Conservation (phyloP, 2,888 invertebrate species). For the Idaea biselata region DNA sequence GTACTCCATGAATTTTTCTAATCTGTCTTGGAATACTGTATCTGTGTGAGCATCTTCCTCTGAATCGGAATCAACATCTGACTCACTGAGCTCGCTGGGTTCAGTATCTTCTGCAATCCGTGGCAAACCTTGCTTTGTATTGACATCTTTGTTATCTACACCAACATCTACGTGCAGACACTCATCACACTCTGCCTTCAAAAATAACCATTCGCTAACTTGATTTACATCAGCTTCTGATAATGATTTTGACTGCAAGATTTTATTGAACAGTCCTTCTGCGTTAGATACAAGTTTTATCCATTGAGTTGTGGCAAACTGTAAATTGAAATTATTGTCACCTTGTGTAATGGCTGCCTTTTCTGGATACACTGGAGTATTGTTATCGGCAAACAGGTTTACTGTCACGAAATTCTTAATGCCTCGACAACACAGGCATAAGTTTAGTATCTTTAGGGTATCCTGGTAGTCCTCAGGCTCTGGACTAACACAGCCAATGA, state of each 20-base stretch:
- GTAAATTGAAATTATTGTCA: slow-evolving; percentile 83
- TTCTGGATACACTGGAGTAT: slow-evolving; percentile 77
- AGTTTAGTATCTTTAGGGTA: slow-evolving; percentile 84
- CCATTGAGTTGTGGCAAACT: slow-evolving; percentile 91
- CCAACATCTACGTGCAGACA: slow-evolving; percentile 83
- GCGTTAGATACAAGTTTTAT: slow-evolving; percentile 91
- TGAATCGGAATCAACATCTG: slow-evolving; percentile 82
- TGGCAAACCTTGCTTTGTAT: slow-evolving; percentile 68
- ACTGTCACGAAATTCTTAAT: slow-evolving; percentile 86
- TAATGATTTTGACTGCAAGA: slow-evolving; percentile 85
- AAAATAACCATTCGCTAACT: slow-evolving; percentile 88
- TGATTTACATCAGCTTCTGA: slow-evolving; percentile 87
- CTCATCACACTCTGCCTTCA: slow-evolving; percentile 93
- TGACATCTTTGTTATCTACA: slow-evolving; percentile 67
- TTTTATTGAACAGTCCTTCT: slow-evolving; percentile 89
- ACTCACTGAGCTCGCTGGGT: slow-evolving; percentile 82
- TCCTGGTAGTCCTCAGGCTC: slow-evolving; percentile 84
- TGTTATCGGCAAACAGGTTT: slow-evolving; percentile 85
- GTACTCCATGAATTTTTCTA: slow-evolving; percentile 86
- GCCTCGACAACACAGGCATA: slow-evolving; percentile 84
- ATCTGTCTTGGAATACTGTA: slow-evolving; percentile 84
- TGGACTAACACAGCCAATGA: slow-evolving; percentile 87
- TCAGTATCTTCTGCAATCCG: slow-evolving; percentile 79
- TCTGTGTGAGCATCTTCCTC: slow-evolving; percentile 81
- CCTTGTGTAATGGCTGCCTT: slow-evolving; percentile 51